Percentiles rank a stretch among this genome's conserved stretches.
phyloP scores from a whole-genome alignment of 2,797 vertebrate species.

The Pseudocheirus occidentalis region DNA sequence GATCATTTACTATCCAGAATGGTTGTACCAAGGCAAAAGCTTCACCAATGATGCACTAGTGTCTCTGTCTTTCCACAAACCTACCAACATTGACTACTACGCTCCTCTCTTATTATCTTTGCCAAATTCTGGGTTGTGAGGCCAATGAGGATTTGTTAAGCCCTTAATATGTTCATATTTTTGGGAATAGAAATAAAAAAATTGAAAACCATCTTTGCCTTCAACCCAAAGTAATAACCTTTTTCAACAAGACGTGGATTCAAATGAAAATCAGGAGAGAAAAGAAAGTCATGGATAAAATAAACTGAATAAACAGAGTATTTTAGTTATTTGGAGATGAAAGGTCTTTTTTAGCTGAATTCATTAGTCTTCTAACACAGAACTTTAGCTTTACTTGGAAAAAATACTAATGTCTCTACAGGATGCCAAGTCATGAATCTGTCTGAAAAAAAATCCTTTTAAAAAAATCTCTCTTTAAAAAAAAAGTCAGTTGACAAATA shows the following conservation, averaged over 20 bases:
- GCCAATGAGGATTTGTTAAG: background rate
- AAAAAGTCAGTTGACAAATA: slow-evolving; percentile 7
- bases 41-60: background rate
- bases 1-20: background rate
- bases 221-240: background rate
- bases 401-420: slow-evolving; percentile 69
- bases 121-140: background rate
- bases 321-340: slow-evolving; percentile 68
- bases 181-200: background rate
- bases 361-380: slow-evolving; percentile 69
- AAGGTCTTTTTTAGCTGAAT: slow-evolving; percentile 70
- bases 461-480: slow-evolving; percentile 22
- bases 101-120: background rate
- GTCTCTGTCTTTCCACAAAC: background rate
- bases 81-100: background rate
- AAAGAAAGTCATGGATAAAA: slow-evolving; percentile 63
- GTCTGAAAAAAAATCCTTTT: slow-evolving; percentile 49
- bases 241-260: background rate
- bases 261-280: slow-evolving; percentile 27
- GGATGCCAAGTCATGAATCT: slow-evolving; percentile 73
- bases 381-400: slow-evolving; percentile 75
- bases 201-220: background rate
- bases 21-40: background rate
- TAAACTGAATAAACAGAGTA: slow-evolving; percentile 70
- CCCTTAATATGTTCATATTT: background rate